Conservation (phyloP, 1,140 invertebrate species). For the Drosophila suzukii region DNA sequence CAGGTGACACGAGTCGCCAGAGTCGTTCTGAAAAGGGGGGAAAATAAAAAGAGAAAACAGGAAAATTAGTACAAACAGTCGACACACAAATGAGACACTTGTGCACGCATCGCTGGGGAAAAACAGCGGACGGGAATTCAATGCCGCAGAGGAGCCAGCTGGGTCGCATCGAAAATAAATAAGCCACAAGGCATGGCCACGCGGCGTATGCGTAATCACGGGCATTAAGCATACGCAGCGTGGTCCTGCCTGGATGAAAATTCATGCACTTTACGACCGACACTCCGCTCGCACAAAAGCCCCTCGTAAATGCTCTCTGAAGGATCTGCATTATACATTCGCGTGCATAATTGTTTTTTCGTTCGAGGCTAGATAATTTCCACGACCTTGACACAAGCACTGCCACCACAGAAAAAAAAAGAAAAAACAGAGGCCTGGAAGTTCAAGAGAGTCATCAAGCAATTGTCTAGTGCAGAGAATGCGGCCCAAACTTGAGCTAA, state of each 20-base stretch:
- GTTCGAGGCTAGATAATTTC: slow-evolving; percentile 49
- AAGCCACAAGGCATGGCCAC: slow-evolving; percentile 28
- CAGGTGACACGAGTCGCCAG: slow-evolving; percentile 90
- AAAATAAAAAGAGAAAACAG: not conserved
- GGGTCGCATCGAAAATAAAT: slow-evolving; percentile 43
- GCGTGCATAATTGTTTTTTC: slow-evolving; percentile 40
- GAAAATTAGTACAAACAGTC: slow-evolving; percentile 45
- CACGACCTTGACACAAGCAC: slow-evolving; percentile 39
- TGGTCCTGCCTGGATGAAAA: slow-evolving; percentile 9
- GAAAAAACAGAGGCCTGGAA: slow-evolving; percentile 11
- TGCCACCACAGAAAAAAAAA: not conserved
- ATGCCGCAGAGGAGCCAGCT: slow-evolving; percentile 12
- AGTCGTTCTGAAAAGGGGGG: slow-evolving; percentile 87
- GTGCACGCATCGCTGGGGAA: slow-evolving; percentile 39
- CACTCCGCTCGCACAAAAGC: slow-evolving; percentile 3
- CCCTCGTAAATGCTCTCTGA: slow-evolving; percentile 33
- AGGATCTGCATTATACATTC: slow-evolving; percentile 41
- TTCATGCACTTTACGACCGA: slow-evolving; percentile 12
- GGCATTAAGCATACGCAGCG: slow-evolving; percentile 70
- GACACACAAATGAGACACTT: slow-evolving; percentile 33
- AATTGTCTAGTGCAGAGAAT: slow-evolving; percentile 48
- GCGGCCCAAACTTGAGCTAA: slow-evolving; percentile 39
- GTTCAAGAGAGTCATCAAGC: slow-evolving; percentile 51
- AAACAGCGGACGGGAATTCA: slow-evolving; percentile 36
- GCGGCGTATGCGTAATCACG: slow-evolving; percentile 65